A percentile compares a stretch with the other conserved stretches of the same genome.
These are phyloP conservation scores for Anticlea derivata DNA, from an alignment of 2,888 invertebrate genomes.

Conservation along the genomic window DNA sequence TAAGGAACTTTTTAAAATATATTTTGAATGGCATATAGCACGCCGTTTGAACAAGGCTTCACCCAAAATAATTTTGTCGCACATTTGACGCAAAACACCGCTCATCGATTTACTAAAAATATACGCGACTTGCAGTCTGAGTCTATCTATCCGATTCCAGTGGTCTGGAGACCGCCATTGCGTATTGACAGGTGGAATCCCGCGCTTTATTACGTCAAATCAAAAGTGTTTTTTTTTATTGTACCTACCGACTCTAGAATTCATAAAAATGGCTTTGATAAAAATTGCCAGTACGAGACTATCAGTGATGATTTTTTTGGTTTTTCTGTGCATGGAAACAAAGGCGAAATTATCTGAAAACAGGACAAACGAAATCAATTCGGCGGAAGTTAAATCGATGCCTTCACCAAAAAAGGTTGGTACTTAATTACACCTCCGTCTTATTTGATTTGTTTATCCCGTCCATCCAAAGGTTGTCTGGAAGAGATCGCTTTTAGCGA, in stretches of 20 bases:
- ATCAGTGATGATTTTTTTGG: conserved; percentile 48
- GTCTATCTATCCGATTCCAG: conserved; percentile 53
- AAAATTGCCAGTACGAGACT: conserved; percentile 35
- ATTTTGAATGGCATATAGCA: conserved; percentile 27
- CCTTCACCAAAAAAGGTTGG: conserved; percentile 42
- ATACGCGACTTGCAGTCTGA: conserved; percentile 62
- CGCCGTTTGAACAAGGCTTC: conserved; percentile 22
- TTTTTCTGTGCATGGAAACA: conserved; percentile 48
- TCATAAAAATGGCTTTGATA: conserved; percentile 39
- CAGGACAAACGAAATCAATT: conserved; percentile 44
- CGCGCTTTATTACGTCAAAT: conserved; percentile 45
- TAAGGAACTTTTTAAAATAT: too few species aligned
- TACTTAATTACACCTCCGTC: too few species aligned
- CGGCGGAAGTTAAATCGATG: conserved; percentile 45
- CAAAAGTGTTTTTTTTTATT: conserved; percentile 20
- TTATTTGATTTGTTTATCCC: too few species aligned
- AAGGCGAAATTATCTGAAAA: conserved; percentile 51
- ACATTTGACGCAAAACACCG: conserved; percentile 40
- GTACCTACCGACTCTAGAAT: not conserved
- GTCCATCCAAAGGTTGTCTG: too few species aligned
- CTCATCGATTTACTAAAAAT: conserved; percentile 58
- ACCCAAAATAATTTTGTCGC: conserved; percentile 30
- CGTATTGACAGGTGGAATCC: conserved; percentile 42
- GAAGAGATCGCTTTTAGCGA: too few species aligned
- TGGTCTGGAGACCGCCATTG: conserved; percentile 53